Evolutionary conservation across 2,888 invertebrate species (phyloP).

Genomic region (Pyrochroa serraticornis): DNA sequence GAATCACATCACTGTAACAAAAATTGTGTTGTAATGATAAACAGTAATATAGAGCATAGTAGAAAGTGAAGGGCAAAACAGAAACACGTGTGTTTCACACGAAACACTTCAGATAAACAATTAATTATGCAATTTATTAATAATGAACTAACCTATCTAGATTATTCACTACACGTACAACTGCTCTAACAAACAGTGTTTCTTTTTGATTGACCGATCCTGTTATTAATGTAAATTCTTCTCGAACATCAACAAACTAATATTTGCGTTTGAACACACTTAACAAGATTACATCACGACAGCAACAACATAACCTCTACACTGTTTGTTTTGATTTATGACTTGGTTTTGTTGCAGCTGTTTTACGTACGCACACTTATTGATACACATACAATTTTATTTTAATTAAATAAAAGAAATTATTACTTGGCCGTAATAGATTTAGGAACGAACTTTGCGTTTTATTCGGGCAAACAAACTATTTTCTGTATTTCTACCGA

Average conservation of each 20-base stretch:
- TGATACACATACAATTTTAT: not conserved
- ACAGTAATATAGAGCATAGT: too few species aligned
- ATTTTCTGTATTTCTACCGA: not conserved
- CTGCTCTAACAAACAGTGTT: not conserved
- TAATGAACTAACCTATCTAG: slow-evolving; percentile 13
- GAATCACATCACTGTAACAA: slow-evolving; percentile 29
- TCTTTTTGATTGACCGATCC: slow-evolving; percentile 13
- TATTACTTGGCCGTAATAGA: not conserved
- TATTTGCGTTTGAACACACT: slow-evolving; percentile 39
- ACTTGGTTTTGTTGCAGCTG: not conserved
- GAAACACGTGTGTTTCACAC: slow-evolving; percentile 24
- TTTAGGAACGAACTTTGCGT: not conserved
- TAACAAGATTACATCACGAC: slow-evolving; percentile 41
- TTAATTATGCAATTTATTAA: slow-evolving; percentile 8
- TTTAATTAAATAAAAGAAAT: not conserved
- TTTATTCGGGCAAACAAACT: not conserved
- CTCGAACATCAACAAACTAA: slow-evolving; percentile 39
- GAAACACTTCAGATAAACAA: slow-evolving; percentile 18
- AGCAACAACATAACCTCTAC: slow-evolving; percentile 39
- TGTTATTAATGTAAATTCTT: slow-evolving; percentile 22
- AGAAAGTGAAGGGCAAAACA: slow-evolving; percentile 15
- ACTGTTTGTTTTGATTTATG: slow-evolving; percentile 35
- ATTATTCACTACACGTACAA: not conserved
- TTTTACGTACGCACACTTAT: not conserved
- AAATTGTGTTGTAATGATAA: not conserved